phyloP scores from a whole-genome alignment of 2,113 vertebrate species.

The Pogonocichla stellata region DNA sequence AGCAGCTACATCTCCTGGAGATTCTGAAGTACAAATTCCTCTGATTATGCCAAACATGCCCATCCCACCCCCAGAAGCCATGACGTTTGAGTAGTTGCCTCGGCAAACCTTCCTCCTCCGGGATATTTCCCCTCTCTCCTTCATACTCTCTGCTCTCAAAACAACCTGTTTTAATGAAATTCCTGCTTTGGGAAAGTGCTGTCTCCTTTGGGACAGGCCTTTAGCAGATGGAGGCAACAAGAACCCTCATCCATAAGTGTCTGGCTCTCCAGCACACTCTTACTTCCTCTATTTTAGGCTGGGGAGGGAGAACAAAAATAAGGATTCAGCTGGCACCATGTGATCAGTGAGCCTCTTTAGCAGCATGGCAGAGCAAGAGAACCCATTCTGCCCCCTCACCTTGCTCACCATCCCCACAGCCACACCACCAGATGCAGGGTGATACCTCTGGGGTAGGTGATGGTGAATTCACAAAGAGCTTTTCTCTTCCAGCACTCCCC shows the following conservation, averaged over 20 bases:
- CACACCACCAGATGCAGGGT: accelerated
- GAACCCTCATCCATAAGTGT: not conserved
- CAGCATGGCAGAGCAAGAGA: not conserved
- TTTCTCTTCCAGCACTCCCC: not conserved
- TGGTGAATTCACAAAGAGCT: not conserved
- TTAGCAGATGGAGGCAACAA: not conserved
- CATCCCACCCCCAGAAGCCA: not conserved
- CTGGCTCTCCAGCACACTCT: not conserved
- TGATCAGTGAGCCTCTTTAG: not conserved
- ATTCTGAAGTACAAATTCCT: not conserved
- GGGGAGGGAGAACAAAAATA: not conserved
- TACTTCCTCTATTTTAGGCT: not conserved
- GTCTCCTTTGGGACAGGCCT: not conserved
- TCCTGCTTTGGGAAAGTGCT: not conserved
- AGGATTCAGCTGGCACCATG: not conserved
- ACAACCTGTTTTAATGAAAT: not conserved
- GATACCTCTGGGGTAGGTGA: too few relatives aligned
- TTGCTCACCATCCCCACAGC: not conserved
- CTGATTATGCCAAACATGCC: not conserved
- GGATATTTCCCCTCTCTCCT: not conserved
- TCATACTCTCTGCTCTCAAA: not conserved
- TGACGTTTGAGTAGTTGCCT: not conserved
- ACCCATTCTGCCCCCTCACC: not conserved
- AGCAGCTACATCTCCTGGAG: constrained; percentile 11
- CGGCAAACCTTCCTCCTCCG: not conserved